Evolutionary conservation across 2,888 invertebrate species (phyloP).

Genomic region (Clitarchus hookeri): DNA sequence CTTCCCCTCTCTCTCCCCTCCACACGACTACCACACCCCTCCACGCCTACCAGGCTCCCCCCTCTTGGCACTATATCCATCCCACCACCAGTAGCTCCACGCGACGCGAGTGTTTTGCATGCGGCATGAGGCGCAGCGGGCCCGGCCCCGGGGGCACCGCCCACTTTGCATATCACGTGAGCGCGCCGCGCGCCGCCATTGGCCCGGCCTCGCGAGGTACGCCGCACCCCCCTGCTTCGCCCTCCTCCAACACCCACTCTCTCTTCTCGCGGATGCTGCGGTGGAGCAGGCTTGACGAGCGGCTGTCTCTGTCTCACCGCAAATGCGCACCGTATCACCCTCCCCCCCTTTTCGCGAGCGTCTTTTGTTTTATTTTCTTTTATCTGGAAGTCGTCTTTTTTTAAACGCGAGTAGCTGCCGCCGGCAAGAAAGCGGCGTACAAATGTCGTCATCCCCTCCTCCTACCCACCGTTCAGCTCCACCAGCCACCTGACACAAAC

Average conservation of each 20-base stretch:
- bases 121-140: constrained; percentile 31
- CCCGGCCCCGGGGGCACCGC: constrained; percentile 28
- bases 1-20: background rate
- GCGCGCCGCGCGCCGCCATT: constrained; percentile 25
- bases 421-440: too few relatives aligned
- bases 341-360: too few relatives aligned
- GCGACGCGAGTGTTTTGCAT: constrained; percentile 32
- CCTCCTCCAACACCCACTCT: constrained; percentile 11
- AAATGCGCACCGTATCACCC: too few relatives aligned
- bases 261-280: background rate
- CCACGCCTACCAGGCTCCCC: background rate
- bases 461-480: too few relatives aligned
- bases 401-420: too few relatives aligned
- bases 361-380: too few relatives aligned
- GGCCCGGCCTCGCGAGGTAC: constrained; percentile 27
- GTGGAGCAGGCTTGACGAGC: background rate
- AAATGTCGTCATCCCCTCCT: too few relatives aligned
- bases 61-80: background rate
- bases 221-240: constrained; percentile 39
- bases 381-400: too few relatives aligned
- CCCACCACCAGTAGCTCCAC: background rate
- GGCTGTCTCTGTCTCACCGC: background rate
- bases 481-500: too few relatives aligned
- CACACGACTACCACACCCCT: background rate
- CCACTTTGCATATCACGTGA: constrained; percentile 42